Conservation (phyloP, 2,113 vertebrate genomes). For the Catharus bicknelli region DNA sequence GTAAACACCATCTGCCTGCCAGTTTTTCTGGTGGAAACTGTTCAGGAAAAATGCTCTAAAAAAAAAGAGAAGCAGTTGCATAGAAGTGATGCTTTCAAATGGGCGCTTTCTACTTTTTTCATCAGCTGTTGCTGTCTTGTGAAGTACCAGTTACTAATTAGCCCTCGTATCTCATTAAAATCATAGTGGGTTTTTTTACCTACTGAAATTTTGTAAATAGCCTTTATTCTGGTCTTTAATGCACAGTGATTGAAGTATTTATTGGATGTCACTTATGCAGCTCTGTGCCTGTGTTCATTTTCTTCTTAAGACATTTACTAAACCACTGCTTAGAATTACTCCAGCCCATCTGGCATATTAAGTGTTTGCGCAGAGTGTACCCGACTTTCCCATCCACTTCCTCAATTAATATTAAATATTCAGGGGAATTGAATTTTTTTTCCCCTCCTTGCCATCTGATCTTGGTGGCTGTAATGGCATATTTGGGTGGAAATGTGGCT, state of each 20-base stretch:
- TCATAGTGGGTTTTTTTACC: conserved; percentile 2
- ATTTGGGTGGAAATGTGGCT: background rate
- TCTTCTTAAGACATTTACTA: conserved; percentile 38
- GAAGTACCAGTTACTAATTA: conserved; percentile 48
- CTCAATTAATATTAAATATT: conserved; percentile 51
- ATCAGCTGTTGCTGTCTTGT: background rate
- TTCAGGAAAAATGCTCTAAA: background rate
- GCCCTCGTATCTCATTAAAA: conserved; percentile 35
- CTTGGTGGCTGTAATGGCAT: fast-evolving
- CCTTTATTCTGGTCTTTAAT: conserved; percentile 51
- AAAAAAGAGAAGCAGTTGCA: background rate
- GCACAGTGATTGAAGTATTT: conserved; percentile 44
- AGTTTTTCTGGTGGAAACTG: background rate
- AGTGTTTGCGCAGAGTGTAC: conserved; percentile 35
- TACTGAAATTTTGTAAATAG: conserved; percentile 26
- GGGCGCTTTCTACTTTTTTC: background rate
- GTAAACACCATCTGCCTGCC: background rate
- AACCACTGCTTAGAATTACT: conserved; percentile 39
- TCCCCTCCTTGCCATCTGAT: background rate
- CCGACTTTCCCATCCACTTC: conserved; percentile 24
- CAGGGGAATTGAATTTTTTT: background rate
- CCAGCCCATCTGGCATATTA: conserved; percentile 50
- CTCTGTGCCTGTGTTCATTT: conserved; percentile 21
- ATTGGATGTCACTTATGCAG: conserved; percentile 52
- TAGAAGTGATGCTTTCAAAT: background rate